Evolutionary conservation across 2,113 vertebrate genomes (phyloP).

Genomic region (Dipodomys spectabilis): DNA sequence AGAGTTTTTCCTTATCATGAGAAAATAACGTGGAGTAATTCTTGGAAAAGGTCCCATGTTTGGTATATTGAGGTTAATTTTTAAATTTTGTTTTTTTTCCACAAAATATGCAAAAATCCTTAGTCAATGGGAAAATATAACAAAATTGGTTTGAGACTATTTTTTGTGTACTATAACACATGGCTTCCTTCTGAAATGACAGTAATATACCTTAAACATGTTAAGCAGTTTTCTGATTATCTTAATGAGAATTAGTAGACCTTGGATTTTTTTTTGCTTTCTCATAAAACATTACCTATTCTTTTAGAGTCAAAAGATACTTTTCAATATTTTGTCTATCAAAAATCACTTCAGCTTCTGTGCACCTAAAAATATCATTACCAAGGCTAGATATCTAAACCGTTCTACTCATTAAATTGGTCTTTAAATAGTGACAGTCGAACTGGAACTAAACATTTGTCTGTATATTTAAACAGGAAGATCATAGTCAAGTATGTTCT

Average conservation of each 20-base stretch:
- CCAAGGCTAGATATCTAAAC: conserved; percentile 2
- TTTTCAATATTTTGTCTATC: background rate
- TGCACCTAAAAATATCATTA: conserved; percentile 43
- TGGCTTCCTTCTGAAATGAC: background rate
- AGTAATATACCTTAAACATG: conserved; percentile 13
- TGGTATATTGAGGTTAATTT: background rate
- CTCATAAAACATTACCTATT: background rate
- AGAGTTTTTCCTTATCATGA: background rate
- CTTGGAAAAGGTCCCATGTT: conserved; percentile 9
- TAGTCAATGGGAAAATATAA: background rate
- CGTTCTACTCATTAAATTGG: background rate
- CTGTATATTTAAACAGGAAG: background rate
- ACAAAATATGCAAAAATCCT: background rate
- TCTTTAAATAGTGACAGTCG: background rate
- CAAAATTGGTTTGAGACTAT: background rate
- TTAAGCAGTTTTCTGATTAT: background rate
- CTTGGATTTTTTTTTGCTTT: conserved; percentile 9
- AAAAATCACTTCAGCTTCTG: background rate
- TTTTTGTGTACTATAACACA: background rate
- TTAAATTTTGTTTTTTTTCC: background rate
- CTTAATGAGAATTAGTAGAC: background rate
- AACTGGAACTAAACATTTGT: background rate
- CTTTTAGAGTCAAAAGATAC: no score
- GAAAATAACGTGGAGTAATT: background rate
- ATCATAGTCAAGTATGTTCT: background rate